Base-by-base conservation (phyloP, 2,797 vertebrate genomes). In the Mormyrops boulengeri region DNA sequence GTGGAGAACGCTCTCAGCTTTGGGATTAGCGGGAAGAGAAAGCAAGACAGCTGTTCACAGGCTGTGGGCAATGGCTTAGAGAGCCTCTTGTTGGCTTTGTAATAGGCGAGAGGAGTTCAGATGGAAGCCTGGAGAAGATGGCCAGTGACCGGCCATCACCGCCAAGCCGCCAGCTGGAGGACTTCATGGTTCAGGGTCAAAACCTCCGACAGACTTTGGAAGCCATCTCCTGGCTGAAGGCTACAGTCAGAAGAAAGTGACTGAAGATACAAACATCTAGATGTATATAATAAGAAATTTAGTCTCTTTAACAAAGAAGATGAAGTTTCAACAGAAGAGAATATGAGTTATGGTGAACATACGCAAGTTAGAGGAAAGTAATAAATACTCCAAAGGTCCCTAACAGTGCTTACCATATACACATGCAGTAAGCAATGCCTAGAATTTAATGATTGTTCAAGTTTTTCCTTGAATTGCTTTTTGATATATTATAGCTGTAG, bases 401-500 rank as follows among this genome's bases (percentile, higher is more conserved):
- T 66, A 66, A 4, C 44, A 69, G 19, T 88, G 87, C 12, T 69
- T 66, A 87, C 52, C 26, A 22, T 55, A 66, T n/a, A 62, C 19
- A 69, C 19, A 2, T 88, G 11, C 55, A 73, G 57, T 50, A 88
- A 77, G 57, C 60, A 60, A 88, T 66, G 66, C 47, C 22, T 60
- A 34, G 44, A 50, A 73, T 88, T 77, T 50, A 47, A 77, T 77
- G 88, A 88, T 77, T 69, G 87, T 50, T 77, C 47, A 52, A n/a
- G 34, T 30, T 88, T 73, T 77, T 77, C 26, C 88, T 88, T 88
- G 44, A 88, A 69, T 55, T 73, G 62, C 60, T 49, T 62, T 50
- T 49, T 88, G 88, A 88, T 73, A 62, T 88, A 88, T 88, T 73
- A 34, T 88, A 34, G 62, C 88, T 77, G 44, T 73, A 88, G 88